Evolutionary conservation across 2,797 vertebrate species (phyloP), one percentile per base, ranked within the genome.

Genomic region (Rhynchonycteris naso): DNA sequence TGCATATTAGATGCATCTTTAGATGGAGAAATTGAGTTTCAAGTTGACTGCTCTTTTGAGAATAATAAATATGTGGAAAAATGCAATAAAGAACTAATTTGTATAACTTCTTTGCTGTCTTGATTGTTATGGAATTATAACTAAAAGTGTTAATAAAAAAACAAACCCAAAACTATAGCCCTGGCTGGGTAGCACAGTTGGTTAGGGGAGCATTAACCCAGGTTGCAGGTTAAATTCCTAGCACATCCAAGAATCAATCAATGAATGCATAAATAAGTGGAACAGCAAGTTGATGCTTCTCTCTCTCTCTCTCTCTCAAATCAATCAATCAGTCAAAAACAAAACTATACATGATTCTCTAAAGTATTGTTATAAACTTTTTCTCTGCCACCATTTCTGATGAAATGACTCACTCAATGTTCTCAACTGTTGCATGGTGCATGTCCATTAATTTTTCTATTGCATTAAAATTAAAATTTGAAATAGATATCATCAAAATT

Each of bases 381-480:
- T 92, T 43, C 24, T 72, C 24, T 58, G 2, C 13, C 16, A 28
- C 63, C 19, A 68, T 66, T 26, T 69, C 11, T 21, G 21, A 16
- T 80, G 21, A 95, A 84, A 94, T 52, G 47, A 38, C 13, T 38
- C 19, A 61, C 5, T 28, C 35, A 47, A 52, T 22, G 90, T 21
- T 69, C 22, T 43, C 87, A 47, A 1, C 7, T 83, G 43, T 72
- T 87, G 30, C 4, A 10, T 66, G 26, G 6, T 26, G 1, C 43
- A 11, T 54, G 38, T 4, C 47, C 5, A 16, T 63, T 85, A 56
- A 87, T 76, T 88, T 94, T 91, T 86, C 52, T 88, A 12, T 82
- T 76, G 24, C 71, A 38, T 13, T 90, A 7, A 95, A 66, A 58
- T 89, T 74, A 93, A 94, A 69, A 80, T 84, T 92, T 47, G n/a